Conservation (phyloP, 2,888 invertebrate genomes). For the Dynastes hyllus region DNA sequence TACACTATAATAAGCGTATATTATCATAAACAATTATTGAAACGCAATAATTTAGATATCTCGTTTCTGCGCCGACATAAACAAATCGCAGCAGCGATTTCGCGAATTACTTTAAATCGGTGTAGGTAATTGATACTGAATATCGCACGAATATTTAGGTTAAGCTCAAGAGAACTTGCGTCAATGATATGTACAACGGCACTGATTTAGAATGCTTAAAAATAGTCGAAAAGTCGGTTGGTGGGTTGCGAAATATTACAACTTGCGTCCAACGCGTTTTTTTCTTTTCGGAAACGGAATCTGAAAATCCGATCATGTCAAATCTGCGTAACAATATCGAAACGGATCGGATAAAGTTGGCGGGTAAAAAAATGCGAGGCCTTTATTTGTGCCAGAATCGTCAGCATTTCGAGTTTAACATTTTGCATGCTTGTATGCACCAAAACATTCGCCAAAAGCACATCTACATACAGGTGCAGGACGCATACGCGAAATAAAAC, state of each 20-base stretch:
- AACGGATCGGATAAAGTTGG: background rate
- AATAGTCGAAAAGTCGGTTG: slow-evolving; percentile 24
- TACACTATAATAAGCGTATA: too few relatives aligned
- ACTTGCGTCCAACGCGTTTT: background rate
- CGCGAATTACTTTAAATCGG: background rate
- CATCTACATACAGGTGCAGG: background rate
- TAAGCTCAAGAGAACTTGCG: slow-evolving; percentile 45
- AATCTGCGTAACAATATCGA: background rate
- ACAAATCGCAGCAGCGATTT: background rate
- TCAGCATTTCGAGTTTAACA: background rate
- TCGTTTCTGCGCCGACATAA: background rate
- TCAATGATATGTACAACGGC: slow-evolving; percentile 43
- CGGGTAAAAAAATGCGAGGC: background rate
- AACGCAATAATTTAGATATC: background rate
- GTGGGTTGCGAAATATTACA: slow-evolving; percentile 36
- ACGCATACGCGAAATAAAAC: background rate
- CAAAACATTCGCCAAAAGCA: background rate
- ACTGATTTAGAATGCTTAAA: slow-evolving; percentile 45
- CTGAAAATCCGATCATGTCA: background rate
- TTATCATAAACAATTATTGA: too few relatives aligned
- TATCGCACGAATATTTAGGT: slow-evolving; percentile 38
- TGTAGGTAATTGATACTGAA: slow-evolving; percentile 20
- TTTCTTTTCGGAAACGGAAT: slow-evolving; percentile 7
- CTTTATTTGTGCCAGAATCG: background rate
- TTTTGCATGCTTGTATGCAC: background rate